These are phyloP conservation scores for Pagrus major DNA, from an alignment of 2,113 vertebrate genomes.

Conservation along the genomic window DNA sequence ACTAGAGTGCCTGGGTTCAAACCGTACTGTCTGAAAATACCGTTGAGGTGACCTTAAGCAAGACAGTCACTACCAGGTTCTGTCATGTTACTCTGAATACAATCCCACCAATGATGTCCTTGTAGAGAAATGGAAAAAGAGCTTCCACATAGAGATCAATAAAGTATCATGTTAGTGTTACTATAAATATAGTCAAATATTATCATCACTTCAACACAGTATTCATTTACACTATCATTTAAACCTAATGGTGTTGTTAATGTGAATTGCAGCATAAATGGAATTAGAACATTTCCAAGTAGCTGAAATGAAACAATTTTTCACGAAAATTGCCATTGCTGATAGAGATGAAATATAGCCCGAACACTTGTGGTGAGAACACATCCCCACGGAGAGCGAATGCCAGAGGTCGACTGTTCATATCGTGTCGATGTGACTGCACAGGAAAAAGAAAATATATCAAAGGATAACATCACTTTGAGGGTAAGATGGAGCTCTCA, in stretches of 20 bases:
- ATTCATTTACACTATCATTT: neutral
- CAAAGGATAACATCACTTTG: slow-evolving; percentile 59
- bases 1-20: neutral
- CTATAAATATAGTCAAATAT: neutral
- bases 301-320: neutral
- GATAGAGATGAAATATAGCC: slow-evolving; percentile 30
- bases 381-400: slow-evolving; percentile 38
- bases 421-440: slow-evolving; percentile 44
- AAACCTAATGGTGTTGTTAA: slow-evolving; percentile 2
- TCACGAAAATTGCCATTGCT: slow-evolving; percentile 10
- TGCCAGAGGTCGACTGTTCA: slow-evolving; percentile 52
- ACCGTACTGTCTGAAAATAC: neutral
- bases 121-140: neutral
- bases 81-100: neutral
- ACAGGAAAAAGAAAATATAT: slow-evolving; percentile 51
- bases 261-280: neutral
- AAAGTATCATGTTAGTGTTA: neutral
- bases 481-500: slow-evolving; percentile 47
- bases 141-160: neutral
- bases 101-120: neutral
- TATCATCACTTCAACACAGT: neutral
- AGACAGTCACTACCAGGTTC: neutral
- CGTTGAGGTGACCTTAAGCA: neutral
- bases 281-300: neutral
- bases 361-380: slow-evolving; percentile 20